phyloP scores from a whole-genome alignment of 2,797 vertebrate species.

The Scolopax bukidnonensis region DNA sequence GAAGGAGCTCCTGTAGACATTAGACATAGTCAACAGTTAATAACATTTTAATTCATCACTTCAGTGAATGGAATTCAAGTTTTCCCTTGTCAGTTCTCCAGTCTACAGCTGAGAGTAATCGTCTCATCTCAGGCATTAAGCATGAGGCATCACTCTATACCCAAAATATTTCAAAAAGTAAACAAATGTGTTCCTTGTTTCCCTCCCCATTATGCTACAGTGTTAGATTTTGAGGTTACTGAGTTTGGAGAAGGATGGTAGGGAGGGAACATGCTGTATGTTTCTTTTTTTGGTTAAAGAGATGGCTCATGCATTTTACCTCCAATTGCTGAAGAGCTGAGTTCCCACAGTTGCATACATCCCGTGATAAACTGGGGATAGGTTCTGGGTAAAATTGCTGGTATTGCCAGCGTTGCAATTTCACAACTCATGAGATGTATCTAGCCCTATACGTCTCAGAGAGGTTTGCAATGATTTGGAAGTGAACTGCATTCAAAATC shows the following conservation, averaged over 20 bases:
- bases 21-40: background rate
- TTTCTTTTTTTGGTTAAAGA: background rate
- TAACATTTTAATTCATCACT: background rate
- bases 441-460: background rate
- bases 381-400: slow-evolving; percentile 2
- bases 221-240: background rate
- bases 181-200: background rate
- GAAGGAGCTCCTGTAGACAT: background rate
- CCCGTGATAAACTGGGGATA: background rate
- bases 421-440: background rate
- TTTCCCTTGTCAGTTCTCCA: background rate
- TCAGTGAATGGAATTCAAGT: background rate
- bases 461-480: background rate
- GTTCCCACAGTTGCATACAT: background rate
- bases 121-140: background rate
- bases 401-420: background rate
- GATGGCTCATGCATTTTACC: background rate
- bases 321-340: background rate
- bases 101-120: background rate
- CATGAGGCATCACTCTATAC: background rate
- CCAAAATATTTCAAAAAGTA: background rate
- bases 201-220: background rate
- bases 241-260: background rate
- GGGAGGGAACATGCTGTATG: background rate
- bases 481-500: background rate